Conservation (phyloP, 30 jellyfish, hydroid and myxozoan genomes). For the Aurelia coerulea region DNA sequence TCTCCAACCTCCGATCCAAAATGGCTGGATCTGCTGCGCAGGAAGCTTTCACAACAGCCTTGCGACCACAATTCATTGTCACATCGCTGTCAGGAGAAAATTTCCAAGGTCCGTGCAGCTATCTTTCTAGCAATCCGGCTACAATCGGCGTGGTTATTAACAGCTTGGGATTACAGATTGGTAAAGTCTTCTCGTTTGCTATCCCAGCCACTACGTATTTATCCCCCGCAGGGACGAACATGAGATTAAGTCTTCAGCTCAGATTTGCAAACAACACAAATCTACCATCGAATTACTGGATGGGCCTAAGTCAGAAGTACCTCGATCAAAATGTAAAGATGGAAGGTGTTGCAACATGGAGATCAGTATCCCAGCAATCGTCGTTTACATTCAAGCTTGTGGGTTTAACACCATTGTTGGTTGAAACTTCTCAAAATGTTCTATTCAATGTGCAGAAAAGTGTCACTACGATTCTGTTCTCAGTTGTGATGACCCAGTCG, state of each 20-base stretch:
- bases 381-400: conserved; percentile 28
- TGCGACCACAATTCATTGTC: conserved; percentile 55
- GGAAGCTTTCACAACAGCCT: conserved; percentile 18
- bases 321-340: conserved; percentile 23
- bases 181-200: conserved; percentile 30
- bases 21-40: conserved; percentile 36
- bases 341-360: conserved; percentile 32
- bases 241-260: conserved; percentile 48
- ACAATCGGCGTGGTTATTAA: conserved; percentile 27
- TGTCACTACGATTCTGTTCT: neutral
- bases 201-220: conserved; percentile 20
- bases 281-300: conserved; percentile 61
- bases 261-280: conserved; percentile 43
- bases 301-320: conserved; percentile 35
- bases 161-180: conserved; percentile 20
- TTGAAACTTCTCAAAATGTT: conserved; percentile 45
- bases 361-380: neutral
- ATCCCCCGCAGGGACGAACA: conserved; percentile 58
- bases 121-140: conserved; percentile 52
- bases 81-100: conserved; percentile 26
- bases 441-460: conserved; percentile 21
- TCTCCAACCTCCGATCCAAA: conserved; percentile 5
- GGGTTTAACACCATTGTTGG: conserved; percentile 56
- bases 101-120: conserved; percentile 35
- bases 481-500: conserved; percentile 37